phyloP scores from a whole-genome alignment of 2,888 invertebrate genomes.

The Morinoia aosen region DNA sequence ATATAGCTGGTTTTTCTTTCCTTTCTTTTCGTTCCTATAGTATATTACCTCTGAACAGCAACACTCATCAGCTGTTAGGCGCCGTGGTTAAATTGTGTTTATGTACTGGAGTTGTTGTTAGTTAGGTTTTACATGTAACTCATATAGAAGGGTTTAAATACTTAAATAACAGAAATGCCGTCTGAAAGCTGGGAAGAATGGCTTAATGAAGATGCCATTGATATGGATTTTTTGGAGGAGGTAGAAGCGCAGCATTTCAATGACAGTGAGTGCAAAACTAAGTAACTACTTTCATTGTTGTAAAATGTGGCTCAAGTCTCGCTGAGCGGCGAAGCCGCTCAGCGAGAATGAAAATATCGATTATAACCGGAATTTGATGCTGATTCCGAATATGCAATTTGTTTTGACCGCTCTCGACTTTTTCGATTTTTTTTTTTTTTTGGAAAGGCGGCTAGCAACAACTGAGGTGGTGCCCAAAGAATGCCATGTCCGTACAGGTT shows the following conservation, averaged over 20 bases:
- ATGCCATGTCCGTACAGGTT: too few species aligned
- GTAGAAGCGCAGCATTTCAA: slow-evolving; percentile 5
- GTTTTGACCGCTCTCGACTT: too few species aligned
- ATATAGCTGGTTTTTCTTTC: not conserved
- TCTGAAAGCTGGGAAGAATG: not conserved
- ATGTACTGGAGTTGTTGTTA: not conserved
- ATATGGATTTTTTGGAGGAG: slow-evolving; percentile 7
- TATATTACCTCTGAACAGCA: not conserved
- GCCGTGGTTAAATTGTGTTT: not conserved
- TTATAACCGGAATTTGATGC: too few species aligned
- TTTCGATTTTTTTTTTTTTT: too few species aligned
- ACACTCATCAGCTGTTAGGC: not conserved
- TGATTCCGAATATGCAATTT: too few species aligned
- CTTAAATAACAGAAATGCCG: not conserved
- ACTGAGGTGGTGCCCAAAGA: too few species aligned
- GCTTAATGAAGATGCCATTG: slow-evolving; percentile 8
- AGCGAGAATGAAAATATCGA: too few species aligned
- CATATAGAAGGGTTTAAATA: not conserved
- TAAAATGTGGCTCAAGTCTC: too few species aligned
- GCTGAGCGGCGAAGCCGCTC: too few species aligned
- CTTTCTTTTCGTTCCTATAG: not conserved
- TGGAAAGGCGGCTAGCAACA: too few species aligned
- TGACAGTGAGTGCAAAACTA: not conserved
- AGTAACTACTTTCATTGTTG: too few species aligned
- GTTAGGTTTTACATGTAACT: not conserved